These are phyloP conservation scores for Acrocyrtus sp. DNA, from an alignment of 2,888 invertebrate species.

Conservation along the genomic window DNA sequence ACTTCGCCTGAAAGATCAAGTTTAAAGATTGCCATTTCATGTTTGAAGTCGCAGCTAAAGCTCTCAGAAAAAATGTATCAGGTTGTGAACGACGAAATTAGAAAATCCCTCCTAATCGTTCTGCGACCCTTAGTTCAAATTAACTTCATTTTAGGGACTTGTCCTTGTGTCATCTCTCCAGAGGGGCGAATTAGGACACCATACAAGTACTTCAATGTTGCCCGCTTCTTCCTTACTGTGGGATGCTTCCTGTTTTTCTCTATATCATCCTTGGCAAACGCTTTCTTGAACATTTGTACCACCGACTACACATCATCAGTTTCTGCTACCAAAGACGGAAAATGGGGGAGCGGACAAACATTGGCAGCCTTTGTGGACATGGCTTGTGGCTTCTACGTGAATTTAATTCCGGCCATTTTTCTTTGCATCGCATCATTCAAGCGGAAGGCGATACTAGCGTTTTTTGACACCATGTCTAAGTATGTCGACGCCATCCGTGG, in stretches of 20 bases:
- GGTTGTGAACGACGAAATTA: slow-evolving; percentile 2
- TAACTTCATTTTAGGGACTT: slow-evolving; percentile 30
- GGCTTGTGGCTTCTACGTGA: slow-evolving; percentile 34
- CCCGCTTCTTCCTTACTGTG: slow-evolving; percentile 21
- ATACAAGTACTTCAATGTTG: slow-evolving; percentile 19
- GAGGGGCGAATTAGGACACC: slow-evolving; percentile 24
- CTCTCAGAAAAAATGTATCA: neutral
- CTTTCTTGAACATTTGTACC: neutral
- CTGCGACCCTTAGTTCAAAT: slow-evolving; percentile 23
- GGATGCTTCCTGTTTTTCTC: slow-evolving; percentile 11
- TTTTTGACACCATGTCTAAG: slow-evolving; percentile 19
- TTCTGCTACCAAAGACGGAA: no score
- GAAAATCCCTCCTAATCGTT: slow-evolving; percentile 10
- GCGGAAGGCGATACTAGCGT: slow-evolving; percentile 17
- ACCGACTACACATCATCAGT: no score
- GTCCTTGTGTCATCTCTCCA: slow-evolving; percentile 14
- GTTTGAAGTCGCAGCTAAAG: neutral
- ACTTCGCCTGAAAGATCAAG: no score
- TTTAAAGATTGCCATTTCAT: neutral
- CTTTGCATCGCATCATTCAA: slow-evolving; percentile 23
- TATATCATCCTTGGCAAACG: neutral
- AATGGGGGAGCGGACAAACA: neutral
- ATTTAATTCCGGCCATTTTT: slow-evolving; percentile 26
- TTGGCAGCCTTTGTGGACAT: slow-evolving; percentile 29
- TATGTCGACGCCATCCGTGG: slow-evolving; percentile 6